Percentiles rank a stretch among this genome's conserved stretches.
Conservation (phyloP, 2,113 vertebrate species). For the Cinclus cinclus region DNA sequence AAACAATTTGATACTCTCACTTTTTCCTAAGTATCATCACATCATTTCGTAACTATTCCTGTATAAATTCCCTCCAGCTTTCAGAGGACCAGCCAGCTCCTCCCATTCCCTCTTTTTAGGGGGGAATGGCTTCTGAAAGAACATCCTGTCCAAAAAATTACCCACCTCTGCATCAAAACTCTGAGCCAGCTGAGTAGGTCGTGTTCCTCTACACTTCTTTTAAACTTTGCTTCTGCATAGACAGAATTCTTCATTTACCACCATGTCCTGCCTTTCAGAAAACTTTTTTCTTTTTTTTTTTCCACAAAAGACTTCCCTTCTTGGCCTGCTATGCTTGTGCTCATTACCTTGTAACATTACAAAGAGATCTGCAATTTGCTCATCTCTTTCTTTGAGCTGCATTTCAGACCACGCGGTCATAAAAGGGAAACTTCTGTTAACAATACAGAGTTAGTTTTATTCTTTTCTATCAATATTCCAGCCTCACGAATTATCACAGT, state of each 20-base stretch:
- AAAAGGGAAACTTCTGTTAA: not conserved
- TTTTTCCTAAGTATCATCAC: not conserved
- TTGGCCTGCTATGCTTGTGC: not conserved
- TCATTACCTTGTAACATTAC: not conserved
- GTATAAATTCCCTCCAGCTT: not conserved
- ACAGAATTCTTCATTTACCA: not conserved
- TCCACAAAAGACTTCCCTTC: not conserved
- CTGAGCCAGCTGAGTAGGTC: not conserved
- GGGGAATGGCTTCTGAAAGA: not conserved
- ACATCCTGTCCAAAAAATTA: not conserved
- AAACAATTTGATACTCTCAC: not conserved
- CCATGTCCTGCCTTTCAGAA: not conserved
- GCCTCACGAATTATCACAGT: not conserved
- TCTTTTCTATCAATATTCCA: conserved; percentile 30
- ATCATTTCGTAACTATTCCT: not conserved
- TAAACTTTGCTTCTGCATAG: not conserved
- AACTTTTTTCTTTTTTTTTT: not conserved
- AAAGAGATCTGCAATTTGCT: not conserved
- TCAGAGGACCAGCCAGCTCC: not conserved
- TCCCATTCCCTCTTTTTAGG: not conserved
- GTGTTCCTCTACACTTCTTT: not conserved
- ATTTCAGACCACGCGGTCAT: not conserved
- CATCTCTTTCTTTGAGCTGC: not conserved
- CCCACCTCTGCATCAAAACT: not conserved
- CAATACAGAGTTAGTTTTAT: not conserved